These are phyloP conservation scores for Clytia hemisphaerica DNA, from an alignment of 30 jellyfish, hydroid and myxozoan species.

Conservation along the genomic window DNA sequence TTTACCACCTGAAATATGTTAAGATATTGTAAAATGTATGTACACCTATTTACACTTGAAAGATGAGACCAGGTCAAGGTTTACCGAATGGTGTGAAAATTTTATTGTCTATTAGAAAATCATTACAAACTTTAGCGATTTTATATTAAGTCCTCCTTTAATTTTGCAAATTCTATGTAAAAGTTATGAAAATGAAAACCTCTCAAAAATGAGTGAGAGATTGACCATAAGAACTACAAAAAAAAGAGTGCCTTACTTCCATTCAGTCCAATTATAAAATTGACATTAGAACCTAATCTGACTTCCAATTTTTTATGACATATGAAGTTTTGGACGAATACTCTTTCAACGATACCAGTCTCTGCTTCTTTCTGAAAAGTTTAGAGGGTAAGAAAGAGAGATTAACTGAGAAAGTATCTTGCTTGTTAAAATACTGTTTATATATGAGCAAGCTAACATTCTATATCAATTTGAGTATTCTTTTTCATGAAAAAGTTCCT, in stretches of 20 bases:
- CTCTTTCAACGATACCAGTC: slow-evolving; percentile 79
- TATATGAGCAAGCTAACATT: too few species aligned
- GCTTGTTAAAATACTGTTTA: too few species aligned
- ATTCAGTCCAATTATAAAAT: slow-evolving; percentile 80
- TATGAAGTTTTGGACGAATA: slow-evolving; percentile 69
- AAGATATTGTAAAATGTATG: background rate
- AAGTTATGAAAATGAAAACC: too few species aligned
- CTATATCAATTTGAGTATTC: too few species aligned
- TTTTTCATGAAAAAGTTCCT: too few species aligned
- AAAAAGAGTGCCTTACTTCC: slow-evolving; percentile 98
- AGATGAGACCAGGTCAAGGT: background rate
- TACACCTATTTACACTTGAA: background rate
- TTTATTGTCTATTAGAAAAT: background rate
- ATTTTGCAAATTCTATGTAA: too few species aligned
- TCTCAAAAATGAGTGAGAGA: too few species aligned
- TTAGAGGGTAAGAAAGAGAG: background rate
- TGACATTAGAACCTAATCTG: slow-evolving; percentile 70
- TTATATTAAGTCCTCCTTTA: too few species aligned
- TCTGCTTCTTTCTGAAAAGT: slow-evolving; percentile 70
- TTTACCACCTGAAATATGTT: slow-evolving; percentile 74
- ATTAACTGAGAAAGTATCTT: too few species aligned
- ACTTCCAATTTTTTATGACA: slow-evolving; percentile 81
- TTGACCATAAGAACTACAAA: background rate
- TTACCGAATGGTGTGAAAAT: background rate
- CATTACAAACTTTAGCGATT: background rate